A percentile compares a stretch with the other conserved stretches of the same genome.
Evolutionary conservation across 2,888 invertebrate species (phyloP).

Genomic region (Ariolimax columbianus): DNA sequence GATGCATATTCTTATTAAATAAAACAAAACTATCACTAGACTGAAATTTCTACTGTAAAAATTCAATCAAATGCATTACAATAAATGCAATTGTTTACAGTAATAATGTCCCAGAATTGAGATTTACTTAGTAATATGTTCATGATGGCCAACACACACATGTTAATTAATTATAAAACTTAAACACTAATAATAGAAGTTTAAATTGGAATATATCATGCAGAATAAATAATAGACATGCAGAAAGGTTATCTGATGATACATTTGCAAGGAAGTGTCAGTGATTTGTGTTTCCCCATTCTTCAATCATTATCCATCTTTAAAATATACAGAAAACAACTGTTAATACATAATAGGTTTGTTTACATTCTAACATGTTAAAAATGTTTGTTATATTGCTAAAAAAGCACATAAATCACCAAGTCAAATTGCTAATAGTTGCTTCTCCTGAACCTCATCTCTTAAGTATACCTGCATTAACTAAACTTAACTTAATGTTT

Average conservation of each 20-base stretch:
- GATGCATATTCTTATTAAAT: background rate
- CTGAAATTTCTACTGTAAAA: background rate
- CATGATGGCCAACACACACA: background rate
- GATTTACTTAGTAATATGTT: background rate
- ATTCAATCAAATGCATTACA: background rate
- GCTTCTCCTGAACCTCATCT: no score
- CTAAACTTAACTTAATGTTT: no score
- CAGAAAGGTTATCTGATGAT: background rate
- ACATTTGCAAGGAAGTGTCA: background rate
- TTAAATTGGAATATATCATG: background rate
- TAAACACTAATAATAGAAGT: background rate
- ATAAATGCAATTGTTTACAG: background rate
- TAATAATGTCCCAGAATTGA: background rate
- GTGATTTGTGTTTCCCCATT: no score
- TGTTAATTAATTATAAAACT: background rate
- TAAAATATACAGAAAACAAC: no score
- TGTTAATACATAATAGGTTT: no score
- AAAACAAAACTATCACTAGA: background rate
- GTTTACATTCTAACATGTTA: no score
- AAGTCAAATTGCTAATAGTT: no score
- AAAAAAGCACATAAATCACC: no score
- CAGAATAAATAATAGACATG: constrained; percentile 4
- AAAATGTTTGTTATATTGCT: no score
- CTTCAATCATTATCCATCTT: no score
- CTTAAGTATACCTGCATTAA: no score